phyloP scores from a whole-genome alignment of 2,797 vertebrate species.

The Mormyrops attenuatus region DNA sequence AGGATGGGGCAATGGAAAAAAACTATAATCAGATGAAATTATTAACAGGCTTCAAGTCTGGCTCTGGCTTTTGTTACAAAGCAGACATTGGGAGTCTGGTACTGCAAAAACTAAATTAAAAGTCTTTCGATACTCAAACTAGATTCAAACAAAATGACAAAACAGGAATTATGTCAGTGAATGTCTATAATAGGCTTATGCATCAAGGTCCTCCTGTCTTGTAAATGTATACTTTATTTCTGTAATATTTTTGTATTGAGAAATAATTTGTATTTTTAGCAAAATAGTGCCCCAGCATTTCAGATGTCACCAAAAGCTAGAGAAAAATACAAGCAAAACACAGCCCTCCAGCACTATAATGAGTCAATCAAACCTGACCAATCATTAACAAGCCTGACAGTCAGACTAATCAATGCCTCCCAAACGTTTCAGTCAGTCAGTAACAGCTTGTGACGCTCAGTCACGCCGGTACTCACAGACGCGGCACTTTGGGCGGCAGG shows the following conservation, averaged over 20 bases:
- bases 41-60: not conserved
- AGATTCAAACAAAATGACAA: not conserved
- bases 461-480: conserved; percentile 53
- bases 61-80: not conserved
- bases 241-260: not conserved
- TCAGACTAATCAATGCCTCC: not conserved
- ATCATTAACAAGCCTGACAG: not conserved
- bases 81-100: not conserved
- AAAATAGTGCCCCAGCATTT: not conserved
- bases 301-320: not conserved
- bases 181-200: not conserved
- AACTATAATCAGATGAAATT: not conserved
- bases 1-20: not conserved
- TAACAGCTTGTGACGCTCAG: not conserved
- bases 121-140: not conserved
- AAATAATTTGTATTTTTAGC: not conserved
- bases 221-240: not conserved
- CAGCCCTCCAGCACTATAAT: not conserved
- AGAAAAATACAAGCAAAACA: not conserved
- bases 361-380: not conserved
- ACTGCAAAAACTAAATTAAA: not conserved
- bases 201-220: not conserved
- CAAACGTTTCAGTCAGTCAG: not conserved
- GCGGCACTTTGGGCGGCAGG: conserved; percentile 50
- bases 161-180: not conserved